Percentiles rank a stretch among this genome's conserved stretches.
Evolutionary conservation across 2,797 vertebrate species (phyloP).

Genomic region (Orestias chungarensis): DNA sequence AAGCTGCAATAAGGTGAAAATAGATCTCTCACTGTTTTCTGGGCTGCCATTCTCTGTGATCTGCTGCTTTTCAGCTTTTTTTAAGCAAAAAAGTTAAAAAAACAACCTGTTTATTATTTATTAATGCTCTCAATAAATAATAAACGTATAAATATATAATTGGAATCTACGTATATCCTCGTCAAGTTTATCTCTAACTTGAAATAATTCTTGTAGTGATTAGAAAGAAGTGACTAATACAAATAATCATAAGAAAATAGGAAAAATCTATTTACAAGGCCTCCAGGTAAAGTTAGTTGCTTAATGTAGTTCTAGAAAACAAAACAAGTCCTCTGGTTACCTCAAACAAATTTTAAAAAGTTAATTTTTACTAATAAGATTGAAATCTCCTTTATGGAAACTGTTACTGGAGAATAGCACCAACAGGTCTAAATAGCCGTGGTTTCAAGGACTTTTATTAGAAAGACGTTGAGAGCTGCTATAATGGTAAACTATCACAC

Average conservation of each 20-base stretch:
- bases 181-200: slow-evolving; percentile 15
- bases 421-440: slow-evolving; percentile 63
- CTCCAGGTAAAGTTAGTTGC: slow-evolving; percentile 39
- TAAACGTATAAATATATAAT: too few species aligned
- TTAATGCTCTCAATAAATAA: slow-evolving; percentile 19
- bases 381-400: slow-evolving; percentile 62
- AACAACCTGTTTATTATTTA: slow-evolving; percentile 26
- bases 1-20: slow-evolving; percentile 66
- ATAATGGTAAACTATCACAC: slow-evolving; percentile 44
- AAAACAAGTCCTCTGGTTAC: slow-evolving; percentile 43
- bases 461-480: slow-evolving; percentile 45
- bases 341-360: slow-evolving; percentile 30
- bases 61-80: slow-evolving; percentile 15
- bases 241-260: slow-evolving; percentile 2
- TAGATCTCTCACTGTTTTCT: slow-evolving; percentile 33
- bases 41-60: slow-evolving; percentile 21
- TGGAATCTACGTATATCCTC: too few species aligned
- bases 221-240: too few species aligned
- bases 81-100: slow-evolving; percentile 24
- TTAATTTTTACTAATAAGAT: slow-evolving; percentile 62
- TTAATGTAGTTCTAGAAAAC: slow-evolving; percentile 44
- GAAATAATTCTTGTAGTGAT: slow-evolving; percentile 19
- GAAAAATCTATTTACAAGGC: slow-evolving; percentile 20
- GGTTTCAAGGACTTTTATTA: slow-evolving; percentile 62
- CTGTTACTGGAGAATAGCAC: slow-evolving; percentile 58